Evolutionary conservation across 2,888 invertebrate genomes (phyloP).

Genomic region (Caenorhabditis zanzibari): DNA sequence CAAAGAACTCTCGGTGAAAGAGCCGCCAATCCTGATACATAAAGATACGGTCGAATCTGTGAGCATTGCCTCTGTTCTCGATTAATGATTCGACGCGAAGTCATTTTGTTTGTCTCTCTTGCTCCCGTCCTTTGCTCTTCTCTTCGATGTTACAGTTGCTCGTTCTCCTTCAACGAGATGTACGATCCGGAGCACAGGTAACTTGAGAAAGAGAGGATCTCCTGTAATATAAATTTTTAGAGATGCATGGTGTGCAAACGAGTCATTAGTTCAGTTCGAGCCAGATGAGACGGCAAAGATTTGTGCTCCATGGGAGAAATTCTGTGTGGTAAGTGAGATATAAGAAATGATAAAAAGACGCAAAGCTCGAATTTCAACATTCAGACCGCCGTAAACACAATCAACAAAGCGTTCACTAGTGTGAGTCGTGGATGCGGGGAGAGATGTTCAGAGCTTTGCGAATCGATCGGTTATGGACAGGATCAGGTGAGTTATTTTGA

Average conservation of each 20-base stretch:
- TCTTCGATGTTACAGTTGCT: constrained; percentile 80
- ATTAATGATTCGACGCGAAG: constrained; percentile 74
- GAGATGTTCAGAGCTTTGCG: constrained; percentile 78
- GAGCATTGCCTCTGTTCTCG: constrained; percentile 74
- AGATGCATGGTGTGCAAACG: constrained; percentile 82
- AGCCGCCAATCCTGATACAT: constrained; percentile 74
- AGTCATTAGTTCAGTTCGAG: constrained; percentile 75
- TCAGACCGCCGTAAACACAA: constrained; percentile 80
- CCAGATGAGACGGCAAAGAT: constrained; percentile 78
- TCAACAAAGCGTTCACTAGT: constrained; percentile 79
- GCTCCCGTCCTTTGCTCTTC: constrained; percentile 18
- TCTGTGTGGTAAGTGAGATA: constrained; percentile 77
- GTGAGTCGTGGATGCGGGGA: constrained; percentile 79
- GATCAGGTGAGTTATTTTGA: constrained; percentile 73
- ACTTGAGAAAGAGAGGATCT: neutral
- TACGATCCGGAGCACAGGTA: constrained; percentile 80
- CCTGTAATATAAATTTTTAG: constrained; percentile 50
- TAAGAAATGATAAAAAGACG: neutral
- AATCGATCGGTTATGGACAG: constrained; percentile 80
- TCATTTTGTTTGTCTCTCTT: constrained; percentile 65
- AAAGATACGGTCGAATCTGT: constrained; percentile 74
- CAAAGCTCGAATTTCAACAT: constrained; percentile 12
- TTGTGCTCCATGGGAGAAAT: constrained; percentile 81
- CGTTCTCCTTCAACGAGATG: constrained; percentile 80
- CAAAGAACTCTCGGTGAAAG: constrained; percentile 74